Percentiles rank a stretch among this genome's conserved stretches.
These are phyloP conservation scores for Arge pagana DNA, from an alignment of 2,888 invertebrate genomes.

Conservation along the genomic window DNA sequence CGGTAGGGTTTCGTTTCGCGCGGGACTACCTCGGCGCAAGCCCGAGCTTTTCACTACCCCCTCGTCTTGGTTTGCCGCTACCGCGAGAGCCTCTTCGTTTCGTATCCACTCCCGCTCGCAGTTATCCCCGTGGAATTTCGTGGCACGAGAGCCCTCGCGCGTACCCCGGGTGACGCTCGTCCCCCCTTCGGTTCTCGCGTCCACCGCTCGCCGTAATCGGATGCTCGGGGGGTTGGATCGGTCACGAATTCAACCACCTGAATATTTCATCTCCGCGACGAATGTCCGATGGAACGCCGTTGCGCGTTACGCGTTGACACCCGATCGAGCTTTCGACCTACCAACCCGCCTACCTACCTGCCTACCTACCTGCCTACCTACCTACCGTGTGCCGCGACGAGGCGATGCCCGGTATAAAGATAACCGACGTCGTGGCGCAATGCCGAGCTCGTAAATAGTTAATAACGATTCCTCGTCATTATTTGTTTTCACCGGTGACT, in stretches of 20 bases:
- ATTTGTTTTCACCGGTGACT: no score
- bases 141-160: conserved; percentile 16
- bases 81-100: background rate
- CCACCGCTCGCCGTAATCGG: background rate
- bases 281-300: no score
- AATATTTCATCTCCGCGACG: conserved; percentile 16
- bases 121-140: conserved; percentile 2
- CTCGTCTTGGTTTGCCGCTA: background rate
- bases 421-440: no score
- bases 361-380: no score
- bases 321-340: conserved; percentile 13
- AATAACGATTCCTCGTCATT: no score
- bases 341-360: no score
- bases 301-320: conserved; percentile 7
- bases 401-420: no score
- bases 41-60: conserved; percentile 9
- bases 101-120: background rate
- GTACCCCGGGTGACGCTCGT: no score
- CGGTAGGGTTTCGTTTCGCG: conserved; percentile 19
- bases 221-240: conserved; percentile 9
- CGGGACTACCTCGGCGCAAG: conserved; percentile 19
- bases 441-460: no score
- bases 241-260: conserved; percentile 13
- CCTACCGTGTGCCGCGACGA: no score
- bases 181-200: background rate